Conservation (phyloP, 2,888 invertebrate species). For the Archips xylosteana region DNA sequence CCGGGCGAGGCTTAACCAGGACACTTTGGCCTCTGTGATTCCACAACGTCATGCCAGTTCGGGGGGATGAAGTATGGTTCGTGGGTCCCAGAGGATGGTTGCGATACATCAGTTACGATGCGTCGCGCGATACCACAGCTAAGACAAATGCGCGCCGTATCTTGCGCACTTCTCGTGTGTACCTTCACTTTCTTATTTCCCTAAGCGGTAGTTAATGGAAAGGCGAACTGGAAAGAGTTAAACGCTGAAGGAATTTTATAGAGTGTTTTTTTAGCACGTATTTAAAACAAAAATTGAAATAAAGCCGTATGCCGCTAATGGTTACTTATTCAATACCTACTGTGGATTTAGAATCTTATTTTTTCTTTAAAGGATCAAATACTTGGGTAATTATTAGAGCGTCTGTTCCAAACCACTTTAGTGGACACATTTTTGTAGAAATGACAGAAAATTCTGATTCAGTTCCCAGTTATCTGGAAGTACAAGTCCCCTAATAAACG, state of each 20-base stretch:
- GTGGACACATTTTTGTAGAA: no score
- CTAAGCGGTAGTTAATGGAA: constrained; percentile 51
- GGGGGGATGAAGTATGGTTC: constrained; percentile 55
- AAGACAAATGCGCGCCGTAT: constrained; percentile 78
- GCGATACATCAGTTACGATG: constrained; percentile 70
- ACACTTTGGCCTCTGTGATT: constrained; percentile 58
- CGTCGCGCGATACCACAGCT: constrained; percentile 73
- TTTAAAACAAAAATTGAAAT: background rate
- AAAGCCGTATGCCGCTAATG: background rate
- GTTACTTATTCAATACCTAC: no score
- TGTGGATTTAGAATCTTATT: no score
- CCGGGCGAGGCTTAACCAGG: constrained; percentile 64
- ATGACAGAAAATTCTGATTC: no score
- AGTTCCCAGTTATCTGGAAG: no score
- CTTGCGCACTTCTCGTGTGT: constrained; percentile 62
- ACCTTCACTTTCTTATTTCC: constrained; percentile 73
- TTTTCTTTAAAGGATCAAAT: no score
- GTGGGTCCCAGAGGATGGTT: constrained; percentile 55
- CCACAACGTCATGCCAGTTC: constrained; percentile 46
- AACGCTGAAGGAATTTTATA: background rate
- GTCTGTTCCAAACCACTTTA: no score
- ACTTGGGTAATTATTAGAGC: no score
- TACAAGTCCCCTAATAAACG: no score
- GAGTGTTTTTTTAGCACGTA: background rate
- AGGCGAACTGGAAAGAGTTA: constrained; percentile 22